phyloP scores from a whole-genome alignment of 2,888 invertebrate species.

The Sacculina carcini region DNA sequence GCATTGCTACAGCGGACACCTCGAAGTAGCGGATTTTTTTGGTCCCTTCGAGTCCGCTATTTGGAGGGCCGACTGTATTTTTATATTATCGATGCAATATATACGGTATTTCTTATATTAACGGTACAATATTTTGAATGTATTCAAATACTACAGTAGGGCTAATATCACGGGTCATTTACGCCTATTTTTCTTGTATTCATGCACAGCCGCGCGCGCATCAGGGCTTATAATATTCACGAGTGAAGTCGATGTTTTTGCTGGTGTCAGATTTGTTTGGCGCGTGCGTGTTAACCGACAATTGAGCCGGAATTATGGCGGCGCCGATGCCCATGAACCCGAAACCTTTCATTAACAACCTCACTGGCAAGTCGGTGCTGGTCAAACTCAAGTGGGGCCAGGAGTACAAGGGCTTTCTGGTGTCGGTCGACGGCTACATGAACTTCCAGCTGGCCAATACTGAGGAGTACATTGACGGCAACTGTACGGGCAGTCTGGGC shows the following conservation, averaged over 20 bases:
- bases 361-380: slow-evolving; percentile 91
- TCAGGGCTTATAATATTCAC: neutral
- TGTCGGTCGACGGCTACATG: slow-evolving; percentile 98
- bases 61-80: too few species aligned
- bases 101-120: neutral
- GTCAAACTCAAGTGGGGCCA: slow-evolving; percentile 99
- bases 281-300: slow-evolving; percentile 3
- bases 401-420: slow-evolving; percentile 93
- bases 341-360: slow-evolving; percentile 90
- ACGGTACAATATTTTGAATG: too few species aligned
- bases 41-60: too few species aligned
- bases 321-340: slow-evolving; percentile 80
- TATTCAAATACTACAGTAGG: too few species aligned
- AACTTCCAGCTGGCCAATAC: slow-evolving; percentile 92
- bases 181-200: too few species aligned
- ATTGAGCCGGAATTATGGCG: too few species aligned
- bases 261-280: neutral
- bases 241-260: neutral
- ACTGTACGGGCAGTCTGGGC: slow-evolving; percentile 70
- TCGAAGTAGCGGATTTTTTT: too few species aligned
- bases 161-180: too few species aligned
- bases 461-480: slow-evolving; percentile 86
- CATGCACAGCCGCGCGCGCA: neutral
- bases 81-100: too few species aligned
- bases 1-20: too few species aligned